These are phyloP conservation scores for Ptychochromis oligacanthus DNA, from an alignment of 2,113 vertebrate genomes.

Conservation along the genomic window DNA sequence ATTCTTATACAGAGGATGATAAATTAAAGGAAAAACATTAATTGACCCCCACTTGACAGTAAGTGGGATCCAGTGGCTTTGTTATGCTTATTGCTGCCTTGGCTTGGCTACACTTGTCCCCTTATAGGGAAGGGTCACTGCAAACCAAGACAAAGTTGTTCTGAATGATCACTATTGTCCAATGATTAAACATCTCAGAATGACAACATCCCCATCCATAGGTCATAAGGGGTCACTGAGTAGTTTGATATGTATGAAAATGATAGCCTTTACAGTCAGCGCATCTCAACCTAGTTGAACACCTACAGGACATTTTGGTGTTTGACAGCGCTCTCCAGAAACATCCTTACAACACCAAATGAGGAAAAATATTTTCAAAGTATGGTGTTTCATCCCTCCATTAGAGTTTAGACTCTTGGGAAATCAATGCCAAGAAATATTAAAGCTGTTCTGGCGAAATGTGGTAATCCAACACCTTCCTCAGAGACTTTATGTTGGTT, in stretches of 20 bases:
- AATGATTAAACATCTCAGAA: background rate
- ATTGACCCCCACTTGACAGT: no score
- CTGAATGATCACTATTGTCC: background rate
- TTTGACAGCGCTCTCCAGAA: background rate
- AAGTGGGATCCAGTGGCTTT: no score
- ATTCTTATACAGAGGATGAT: no score
- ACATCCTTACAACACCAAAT: constrained; percentile 1
- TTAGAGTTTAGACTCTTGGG: background rate
- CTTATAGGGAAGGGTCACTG: background rate
- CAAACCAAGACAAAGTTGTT: background rate
- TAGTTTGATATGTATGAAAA: background rate
- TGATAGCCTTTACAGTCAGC: background rate
- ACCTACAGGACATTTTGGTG: background rate
- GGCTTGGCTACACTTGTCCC: background rate
- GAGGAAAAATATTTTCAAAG: background rate
- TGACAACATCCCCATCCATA: background rate
- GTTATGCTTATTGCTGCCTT: no score
- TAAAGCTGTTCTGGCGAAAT: background rate
- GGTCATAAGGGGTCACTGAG: background rate
- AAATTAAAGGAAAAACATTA: no score
- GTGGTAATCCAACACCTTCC: background rate
- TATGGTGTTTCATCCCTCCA: background rate
- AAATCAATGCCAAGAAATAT: background rate
- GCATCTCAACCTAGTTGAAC: background rate
- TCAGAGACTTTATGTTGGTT: background rate